phyloP scores from a whole-genome alignment of 2,113 vertebrate genomes.

The Neodontobutis hainanensis region DNA sequence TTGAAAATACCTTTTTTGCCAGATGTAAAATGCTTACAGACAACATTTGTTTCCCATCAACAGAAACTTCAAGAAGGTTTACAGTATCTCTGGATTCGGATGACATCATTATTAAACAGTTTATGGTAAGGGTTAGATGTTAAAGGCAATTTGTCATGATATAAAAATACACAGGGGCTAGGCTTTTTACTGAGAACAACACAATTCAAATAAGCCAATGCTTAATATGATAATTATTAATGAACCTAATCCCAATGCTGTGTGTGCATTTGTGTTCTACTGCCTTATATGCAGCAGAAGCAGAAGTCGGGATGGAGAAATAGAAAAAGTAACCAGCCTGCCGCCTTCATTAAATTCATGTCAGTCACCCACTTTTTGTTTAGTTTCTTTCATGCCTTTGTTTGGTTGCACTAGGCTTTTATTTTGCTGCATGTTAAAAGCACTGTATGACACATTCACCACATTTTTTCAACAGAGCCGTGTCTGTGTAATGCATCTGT shows the following conservation, averaged over 20 bases:
- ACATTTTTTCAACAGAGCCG: background rate
- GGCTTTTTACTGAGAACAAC: background rate
- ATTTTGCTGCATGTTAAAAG: background rate
- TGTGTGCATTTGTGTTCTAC: no score
- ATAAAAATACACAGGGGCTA: background rate
- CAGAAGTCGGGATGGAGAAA: no score
- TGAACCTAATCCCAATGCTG: no score
- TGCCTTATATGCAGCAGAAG: no score
- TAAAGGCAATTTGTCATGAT: background rate
- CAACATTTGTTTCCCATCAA: conserved; percentile 4
- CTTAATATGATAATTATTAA: no score
- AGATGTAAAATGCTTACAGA: background rate
- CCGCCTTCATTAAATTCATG: background rate
- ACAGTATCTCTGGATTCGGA: background rate
- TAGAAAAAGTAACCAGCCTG: background rate
- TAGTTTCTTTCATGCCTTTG: background rate
- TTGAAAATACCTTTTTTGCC: background rate
- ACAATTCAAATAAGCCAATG: background rate
- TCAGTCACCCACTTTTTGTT: background rate
- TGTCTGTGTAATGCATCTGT: conserved; percentile 4
- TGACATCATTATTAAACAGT: conserved; percentile 3
- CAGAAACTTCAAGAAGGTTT: background rate
- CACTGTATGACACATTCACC: background rate
- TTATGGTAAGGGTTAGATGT: background rate
- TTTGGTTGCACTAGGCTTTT: conserved; percentile 8